Evolutionary conservation across 2,888 invertebrate genomes (phyloP), one percentile per base, ranked within the genome.

Genomic region (Cryptophagus acutangulus): DNA sequence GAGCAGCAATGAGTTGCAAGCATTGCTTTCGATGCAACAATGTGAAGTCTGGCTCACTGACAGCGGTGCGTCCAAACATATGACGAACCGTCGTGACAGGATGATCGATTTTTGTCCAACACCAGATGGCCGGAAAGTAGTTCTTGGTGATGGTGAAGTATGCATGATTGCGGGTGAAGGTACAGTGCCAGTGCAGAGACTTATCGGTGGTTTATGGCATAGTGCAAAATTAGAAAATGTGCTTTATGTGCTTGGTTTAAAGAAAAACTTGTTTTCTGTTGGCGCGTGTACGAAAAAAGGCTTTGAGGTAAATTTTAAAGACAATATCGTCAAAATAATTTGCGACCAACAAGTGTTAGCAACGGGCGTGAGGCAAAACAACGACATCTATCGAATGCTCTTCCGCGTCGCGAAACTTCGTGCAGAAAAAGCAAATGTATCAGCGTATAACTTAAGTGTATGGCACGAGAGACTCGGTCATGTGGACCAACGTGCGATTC

Each of bases 201-300:
- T 1, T 48, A 40, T 25, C 52, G 48, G 34, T 45, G 55, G n/a
- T 46, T 33, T 2, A 43, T 54, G n/a, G 51, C 49, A 9, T 45
- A 48, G 26, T 42, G 55, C 41, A 54, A 58, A 3, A 40, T 35
- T 2, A 52, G 56, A 20, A 2, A 43, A 58, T 46, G 51, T 56
- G 20, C 33, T 57, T 38, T 62, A 59, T 51, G 55, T 67, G 2
- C 63, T 61, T 6, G 45, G 45, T 0, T 43, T 66, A n/a, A 31
- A 46, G 9, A 57, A 57, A 46, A 64, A 65, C 36, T 35, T 66
- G 8, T 63, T 66, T 39, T 66, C 62, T 1, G 62, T 63, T 43
- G 63, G 62, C 1, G 54, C 37, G 1, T 40, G 50, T 1, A 59
- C 53, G 2, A 44, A 51, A 9, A 55, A 57, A 45, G 54, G 54